These are phyloP conservation scores for Paradoxurus hermaphroditus DNA, from an alignment of 2,113 vertebrate species.

Conservation along the genomic window DNA sequence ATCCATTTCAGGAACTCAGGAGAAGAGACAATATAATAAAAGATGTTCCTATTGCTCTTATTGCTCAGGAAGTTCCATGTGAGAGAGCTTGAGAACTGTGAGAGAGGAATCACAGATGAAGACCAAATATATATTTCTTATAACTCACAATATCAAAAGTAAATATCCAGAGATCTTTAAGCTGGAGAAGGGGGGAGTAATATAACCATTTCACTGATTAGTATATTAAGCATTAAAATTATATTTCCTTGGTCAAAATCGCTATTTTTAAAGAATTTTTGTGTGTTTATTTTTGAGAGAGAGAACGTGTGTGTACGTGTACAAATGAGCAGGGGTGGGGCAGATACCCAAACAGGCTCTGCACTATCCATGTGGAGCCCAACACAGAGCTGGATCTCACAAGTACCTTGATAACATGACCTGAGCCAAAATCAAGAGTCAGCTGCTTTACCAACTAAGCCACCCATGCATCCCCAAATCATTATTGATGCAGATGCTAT, in stretches of 20 bases:
- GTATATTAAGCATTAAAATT: background rate
- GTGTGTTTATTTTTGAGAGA: no score
- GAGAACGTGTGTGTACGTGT: no score
- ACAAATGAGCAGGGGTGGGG: no score
- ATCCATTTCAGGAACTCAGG: background rate
- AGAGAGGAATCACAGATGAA: background rate
- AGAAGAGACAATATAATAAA: background rate
- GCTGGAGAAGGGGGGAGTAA: background rate
- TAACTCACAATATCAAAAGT: background rate
- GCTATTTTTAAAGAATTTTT: background rate
- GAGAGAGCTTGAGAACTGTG: background rate
- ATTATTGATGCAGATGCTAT: background rate
- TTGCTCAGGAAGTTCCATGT: background rate
- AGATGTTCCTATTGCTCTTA: background rate
- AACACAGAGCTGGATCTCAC: no score
- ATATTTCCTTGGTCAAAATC: background rate
- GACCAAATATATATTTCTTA: background rate
- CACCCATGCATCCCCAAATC: background rate
- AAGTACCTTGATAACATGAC: no score
- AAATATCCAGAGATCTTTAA: background rate
- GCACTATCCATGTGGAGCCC: no score
- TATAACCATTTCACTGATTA: background rate
- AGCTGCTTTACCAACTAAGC: no score
- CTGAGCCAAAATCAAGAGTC: no score
- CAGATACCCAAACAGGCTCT: no score